phyloP scores from a whole-genome alignment of 1,140 invertebrate species.

The Platorchestia sp. region DNA sequence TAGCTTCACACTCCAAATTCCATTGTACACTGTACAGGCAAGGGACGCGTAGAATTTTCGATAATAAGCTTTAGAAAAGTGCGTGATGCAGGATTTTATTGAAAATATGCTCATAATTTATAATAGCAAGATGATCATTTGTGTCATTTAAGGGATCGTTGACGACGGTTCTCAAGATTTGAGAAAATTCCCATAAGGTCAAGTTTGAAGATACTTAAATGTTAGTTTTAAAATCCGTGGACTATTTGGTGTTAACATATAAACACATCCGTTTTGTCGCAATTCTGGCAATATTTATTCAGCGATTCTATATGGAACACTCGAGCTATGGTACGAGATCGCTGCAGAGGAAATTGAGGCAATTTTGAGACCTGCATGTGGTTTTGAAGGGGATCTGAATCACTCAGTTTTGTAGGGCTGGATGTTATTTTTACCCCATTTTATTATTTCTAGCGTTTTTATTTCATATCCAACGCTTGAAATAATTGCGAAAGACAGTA shows the following conservation, averaged over 20 bases:
- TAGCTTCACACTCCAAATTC: no score
- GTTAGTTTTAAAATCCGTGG: slow-evolving; percentile 20
- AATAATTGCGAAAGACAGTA: background rate
- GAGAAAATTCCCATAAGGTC: background rate
- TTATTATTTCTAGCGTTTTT: background rate
- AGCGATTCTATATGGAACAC: background rate
- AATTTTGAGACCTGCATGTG: background rate
- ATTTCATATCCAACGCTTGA: background rate
- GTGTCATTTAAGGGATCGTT: no score
- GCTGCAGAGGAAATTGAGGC: background rate
- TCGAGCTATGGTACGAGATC: background rate
- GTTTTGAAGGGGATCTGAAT: background rate
- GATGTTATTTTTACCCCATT: background rate
- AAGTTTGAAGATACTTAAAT: background rate
- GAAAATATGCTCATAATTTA: no score
- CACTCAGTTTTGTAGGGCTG: background rate
- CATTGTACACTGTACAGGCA: no score
- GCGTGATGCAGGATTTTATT: no score
- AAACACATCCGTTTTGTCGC: no score
- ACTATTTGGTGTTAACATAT: no score
- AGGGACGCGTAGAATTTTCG: no score
- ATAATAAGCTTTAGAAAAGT: no score
- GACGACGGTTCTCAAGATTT: no score
- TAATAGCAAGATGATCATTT: no score
- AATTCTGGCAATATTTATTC: background rate